Evolutionary conservation across 2,113 vertebrate species (phyloP).

Genomic region (Parus major): DNA sequence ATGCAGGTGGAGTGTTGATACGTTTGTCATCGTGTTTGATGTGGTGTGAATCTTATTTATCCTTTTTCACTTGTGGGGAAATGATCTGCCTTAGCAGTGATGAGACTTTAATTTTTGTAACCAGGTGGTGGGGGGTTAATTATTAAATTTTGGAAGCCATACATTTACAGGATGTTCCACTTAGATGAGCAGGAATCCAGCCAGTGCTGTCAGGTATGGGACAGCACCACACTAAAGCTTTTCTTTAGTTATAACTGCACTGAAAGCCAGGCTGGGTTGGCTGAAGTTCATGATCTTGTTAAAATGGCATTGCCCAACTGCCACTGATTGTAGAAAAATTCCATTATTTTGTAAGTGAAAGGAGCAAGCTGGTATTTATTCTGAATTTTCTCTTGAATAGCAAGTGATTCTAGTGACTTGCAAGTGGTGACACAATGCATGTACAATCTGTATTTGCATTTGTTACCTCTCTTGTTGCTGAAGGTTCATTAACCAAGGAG

Average conservation of each 20-base stretch:
- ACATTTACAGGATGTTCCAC: neutral
- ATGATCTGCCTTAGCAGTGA: neutral
- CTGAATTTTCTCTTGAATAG: neutral
- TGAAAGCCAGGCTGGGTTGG: neutral
- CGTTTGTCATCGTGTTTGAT: rapidly evolving
- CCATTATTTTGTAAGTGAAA: neutral
- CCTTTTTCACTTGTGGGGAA: neutral
- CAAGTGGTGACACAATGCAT: neutral
- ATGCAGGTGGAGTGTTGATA: neutral
- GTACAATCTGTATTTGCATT: neutral
- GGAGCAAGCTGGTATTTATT: neutral
- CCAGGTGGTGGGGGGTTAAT: neutral
- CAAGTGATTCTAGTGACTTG: neutral
- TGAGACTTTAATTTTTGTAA: neutral
- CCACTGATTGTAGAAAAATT: neutral
- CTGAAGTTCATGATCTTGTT: neutral
- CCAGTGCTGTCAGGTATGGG: rapidly evolving
- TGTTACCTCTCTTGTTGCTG: neutral
- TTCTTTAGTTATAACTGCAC: neutral
- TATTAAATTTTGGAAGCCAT: neutral
- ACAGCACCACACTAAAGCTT: neutral
- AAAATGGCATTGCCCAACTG: neutral
- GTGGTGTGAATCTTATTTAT: neutral
- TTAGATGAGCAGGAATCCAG: neutral
- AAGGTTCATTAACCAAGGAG: neutral